These are phyloP conservation scores for Drosophila yakuba DNA, from an alignment of 1,140 invertebrate genomes.

Conservation along the genomic window DNA sequence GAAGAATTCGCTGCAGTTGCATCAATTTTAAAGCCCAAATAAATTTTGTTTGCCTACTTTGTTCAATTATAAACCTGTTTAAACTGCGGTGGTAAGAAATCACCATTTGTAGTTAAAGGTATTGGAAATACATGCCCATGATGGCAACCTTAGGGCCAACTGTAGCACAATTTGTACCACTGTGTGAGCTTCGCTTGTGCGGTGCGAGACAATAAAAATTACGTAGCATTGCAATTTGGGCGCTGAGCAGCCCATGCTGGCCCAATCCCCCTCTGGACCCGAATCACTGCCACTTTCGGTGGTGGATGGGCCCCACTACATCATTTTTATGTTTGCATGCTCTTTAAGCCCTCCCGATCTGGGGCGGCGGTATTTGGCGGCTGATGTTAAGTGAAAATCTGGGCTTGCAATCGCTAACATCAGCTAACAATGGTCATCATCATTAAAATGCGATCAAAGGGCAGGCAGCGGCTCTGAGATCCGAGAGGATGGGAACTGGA, in stretches of 20 bases:
- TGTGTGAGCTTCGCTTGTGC: slow-evolving; percentile 49
- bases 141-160: neutral
- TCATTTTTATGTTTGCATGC: slow-evolving; percentile 78
- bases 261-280: neutral
- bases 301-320: slow-evolving; percentile 31
- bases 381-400: slow-evolving; percentile 80
- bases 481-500: no score
- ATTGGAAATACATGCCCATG: no score
- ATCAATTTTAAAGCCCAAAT: no score
- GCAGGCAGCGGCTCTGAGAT: slow-evolving; percentile 21
- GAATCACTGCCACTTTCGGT: neutral
- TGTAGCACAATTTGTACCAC: slow-evolving; percentile 26
- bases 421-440: slow-evolving; percentile 84
- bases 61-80: no score
- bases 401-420: slow-evolving; percentile 79
- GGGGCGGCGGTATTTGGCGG: slow-evolving; percentile 52
- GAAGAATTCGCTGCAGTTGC: no score
- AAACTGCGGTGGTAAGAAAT: no score
- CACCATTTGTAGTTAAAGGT: no score
- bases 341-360: slow-evolving; percentile 53
- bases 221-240: slow-evolving; percentile 66
- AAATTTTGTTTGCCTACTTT: no score
- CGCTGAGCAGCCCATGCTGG: slow-evolving; percentile 46
- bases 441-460: slow-evolving; percentile 84
- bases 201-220: slow-evolving; percentile 72